phyloP scores from a whole-genome alignment of 1,140 invertebrate species.

The Tetragnatha versicolor region DNA sequence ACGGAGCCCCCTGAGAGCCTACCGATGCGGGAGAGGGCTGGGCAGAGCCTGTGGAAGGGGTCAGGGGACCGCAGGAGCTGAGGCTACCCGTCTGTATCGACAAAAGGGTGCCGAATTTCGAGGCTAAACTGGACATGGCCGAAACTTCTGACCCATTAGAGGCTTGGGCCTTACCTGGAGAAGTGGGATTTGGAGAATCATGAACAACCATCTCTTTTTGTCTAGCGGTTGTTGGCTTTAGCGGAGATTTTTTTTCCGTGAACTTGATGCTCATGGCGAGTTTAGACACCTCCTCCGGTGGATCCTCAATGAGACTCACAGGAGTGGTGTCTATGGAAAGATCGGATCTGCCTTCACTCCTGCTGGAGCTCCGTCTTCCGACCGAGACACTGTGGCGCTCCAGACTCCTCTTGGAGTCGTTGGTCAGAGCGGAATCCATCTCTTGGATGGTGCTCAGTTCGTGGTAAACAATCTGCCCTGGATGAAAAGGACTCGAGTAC shows the following conservation, averaged over 20 bases:
- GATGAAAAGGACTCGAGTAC: not conserved
- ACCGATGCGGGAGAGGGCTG: not conserved
- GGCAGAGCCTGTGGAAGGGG: not conserved
- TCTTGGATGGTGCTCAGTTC: constrained; percentile 49
- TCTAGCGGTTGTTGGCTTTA: not conserved
- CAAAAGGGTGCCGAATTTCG: not conserved
- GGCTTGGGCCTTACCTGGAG: not conserved
- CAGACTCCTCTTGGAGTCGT: not conserved
- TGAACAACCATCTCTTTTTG: not conserved
- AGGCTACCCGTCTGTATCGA: not conserved
- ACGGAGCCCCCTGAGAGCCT: not conserved
- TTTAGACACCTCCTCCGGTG: constrained; percentile 1
- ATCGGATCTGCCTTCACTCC: not conserved
- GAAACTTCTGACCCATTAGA: not conserved
- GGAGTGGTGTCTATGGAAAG: not conserved
- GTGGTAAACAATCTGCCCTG: constrained; percentile 21
- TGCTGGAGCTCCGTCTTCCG: not conserved
- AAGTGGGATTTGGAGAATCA: not conserved
- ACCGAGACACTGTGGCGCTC: not conserved
- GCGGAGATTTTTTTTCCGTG: not conserved
- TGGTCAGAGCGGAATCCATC: constrained; percentile 32
- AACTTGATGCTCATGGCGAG: constrained; percentile 16
- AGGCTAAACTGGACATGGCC: not conserved
- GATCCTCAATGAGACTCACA: constrained; percentile 15
- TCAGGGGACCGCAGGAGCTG: not conserved